Evolutionary conservation across 2,888 invertebrate genomes (phyloP).

Genomic region (Epinotia nisella): DNA sequence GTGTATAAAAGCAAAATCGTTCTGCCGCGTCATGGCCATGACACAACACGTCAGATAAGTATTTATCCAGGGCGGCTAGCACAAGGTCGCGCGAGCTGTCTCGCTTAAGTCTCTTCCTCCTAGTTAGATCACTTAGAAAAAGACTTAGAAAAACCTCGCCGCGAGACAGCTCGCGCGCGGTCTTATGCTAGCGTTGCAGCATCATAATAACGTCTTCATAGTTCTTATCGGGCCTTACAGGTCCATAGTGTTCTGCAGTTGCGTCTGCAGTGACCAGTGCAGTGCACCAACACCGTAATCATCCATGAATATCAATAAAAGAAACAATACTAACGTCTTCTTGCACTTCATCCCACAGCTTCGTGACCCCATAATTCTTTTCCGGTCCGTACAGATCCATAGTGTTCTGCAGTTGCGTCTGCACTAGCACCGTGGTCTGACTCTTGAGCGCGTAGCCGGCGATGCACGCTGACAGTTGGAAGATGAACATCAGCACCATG

Average conservation of each 20-base stretch:
- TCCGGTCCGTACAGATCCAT: slow-evolving; percentile 76
- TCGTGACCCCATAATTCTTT: slow-evolving; percentile 68
- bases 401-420: slow-evolving; percentile 77
- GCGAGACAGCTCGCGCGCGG: too few relatives aligned
- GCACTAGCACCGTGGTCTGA: slow-evolving; percentile 82
- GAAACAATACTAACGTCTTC: slow-evolving; percentile 70
- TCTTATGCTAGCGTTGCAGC: too few relatives aligned
- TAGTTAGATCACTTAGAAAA: too few relatives aligned
- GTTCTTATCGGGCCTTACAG: slow-evolving; percentile 68
- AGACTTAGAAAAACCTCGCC: too few relatives aligned
- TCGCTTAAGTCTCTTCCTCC: too few relatives aligned
- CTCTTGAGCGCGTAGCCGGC: slow-evolving; percentile 87
- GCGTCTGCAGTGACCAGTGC: too few relatives aligned
- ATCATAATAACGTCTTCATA: slow-evolving; percentile 68
- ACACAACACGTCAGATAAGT: too few relatives aligned
- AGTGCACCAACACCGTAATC: slow-evolving; percentile 78
- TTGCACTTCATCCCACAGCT: slow-evolving; percentile 87
- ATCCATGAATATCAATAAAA: not conserved
- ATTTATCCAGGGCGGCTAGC: too few relatives aligned
- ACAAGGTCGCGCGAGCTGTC: too few relatives aligned
- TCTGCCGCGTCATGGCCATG: too few relatives aligned
- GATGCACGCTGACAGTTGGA: slow-evolving; percentile 91
- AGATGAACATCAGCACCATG: slow-evolving; percentile 88
- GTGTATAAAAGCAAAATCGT: too few relatives aligned
- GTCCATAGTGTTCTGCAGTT: slow-evolving; percentile 80